Evolutionary conservation across 2,797 vertebrate species (phyloP).

Genomic region (Micrastur ruficollis): DNA sequence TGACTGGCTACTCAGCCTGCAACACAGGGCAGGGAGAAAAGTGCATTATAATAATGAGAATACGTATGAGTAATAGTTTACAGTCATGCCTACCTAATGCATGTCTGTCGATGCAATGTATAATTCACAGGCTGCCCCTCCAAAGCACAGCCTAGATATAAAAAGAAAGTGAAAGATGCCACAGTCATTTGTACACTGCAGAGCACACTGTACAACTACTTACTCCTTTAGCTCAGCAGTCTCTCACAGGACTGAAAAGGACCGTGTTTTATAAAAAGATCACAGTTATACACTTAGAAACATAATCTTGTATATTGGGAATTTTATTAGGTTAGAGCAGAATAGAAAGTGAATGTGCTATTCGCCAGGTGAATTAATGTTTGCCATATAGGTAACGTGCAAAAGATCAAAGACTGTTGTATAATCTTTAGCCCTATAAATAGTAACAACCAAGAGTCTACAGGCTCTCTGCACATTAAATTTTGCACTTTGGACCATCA

Average conservation of each 20-base stretch:
- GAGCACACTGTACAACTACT: not conserved
- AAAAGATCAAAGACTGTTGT: not conserved
- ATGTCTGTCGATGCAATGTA: not conserved
- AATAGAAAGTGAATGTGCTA: not conserved
- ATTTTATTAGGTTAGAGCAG: not conserved
- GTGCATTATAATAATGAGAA: not conserved
- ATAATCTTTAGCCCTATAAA: not conserved
- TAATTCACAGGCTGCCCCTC: not conserved
- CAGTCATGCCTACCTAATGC: not conserved
- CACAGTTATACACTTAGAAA: not conserved
- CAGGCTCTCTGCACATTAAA: not conserved
- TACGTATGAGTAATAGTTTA: not conserved
- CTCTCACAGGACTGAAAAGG: not conserved
- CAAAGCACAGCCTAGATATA: not conserved
- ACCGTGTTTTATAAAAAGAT: not conserved
- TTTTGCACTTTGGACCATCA: not conserved
- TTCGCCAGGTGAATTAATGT: not conserved
- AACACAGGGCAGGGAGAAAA: not conserved
- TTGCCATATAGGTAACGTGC: not conserved
- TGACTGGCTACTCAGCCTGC: not conserved
- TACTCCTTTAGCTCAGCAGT: not conserved
- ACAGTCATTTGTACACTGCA: not conserved
- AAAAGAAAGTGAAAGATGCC: conserved; percentile 19
- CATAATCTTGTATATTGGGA: not conserved
- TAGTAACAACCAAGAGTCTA: not conserved